phyloP scores from a whole-genome alignment of 2,797 vertebrate species.

The Pyrocephalus nanus region DNA sequence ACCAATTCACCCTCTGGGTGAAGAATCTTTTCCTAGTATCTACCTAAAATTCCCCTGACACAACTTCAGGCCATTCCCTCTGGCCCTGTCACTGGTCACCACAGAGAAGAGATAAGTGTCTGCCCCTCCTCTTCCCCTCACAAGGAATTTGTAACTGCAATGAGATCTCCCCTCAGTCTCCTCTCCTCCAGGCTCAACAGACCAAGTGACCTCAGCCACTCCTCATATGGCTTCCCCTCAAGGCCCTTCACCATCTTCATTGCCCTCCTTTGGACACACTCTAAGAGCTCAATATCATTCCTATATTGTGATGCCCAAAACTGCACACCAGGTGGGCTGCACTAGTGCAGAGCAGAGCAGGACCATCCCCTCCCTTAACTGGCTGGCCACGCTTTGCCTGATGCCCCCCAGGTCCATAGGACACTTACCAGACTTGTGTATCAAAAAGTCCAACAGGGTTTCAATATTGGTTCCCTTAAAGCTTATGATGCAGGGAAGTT shows the following conservation, averaged over 20 bases:
- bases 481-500: not conserved
- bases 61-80: not conserved
- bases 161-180: not conserved
- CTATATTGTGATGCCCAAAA: not conserved
- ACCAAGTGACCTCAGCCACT: not conserved
- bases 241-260: not conserved
- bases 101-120: not conserved
- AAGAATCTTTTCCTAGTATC: not conserved
- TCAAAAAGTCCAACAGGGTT: not conserved
- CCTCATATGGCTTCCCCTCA: not conserved
- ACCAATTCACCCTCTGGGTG: not conserved
- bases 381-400: not conserved
- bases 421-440: not conserved
- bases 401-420: not conserved
- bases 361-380: not conserved
- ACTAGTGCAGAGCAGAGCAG: not conserved
- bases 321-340: not conserved
- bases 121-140: not conserved
- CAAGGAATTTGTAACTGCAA: not conserved
- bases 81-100: not conserved
- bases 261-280: not conserved
- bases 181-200: not conserved
- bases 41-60: not conserved
- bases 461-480: not conserved
- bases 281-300: not conserved